Evolutionary conservation across 2,797 vertebrate genomes (phyloP).

Genomic region (Chiloscyllium punctatum): DNA sequence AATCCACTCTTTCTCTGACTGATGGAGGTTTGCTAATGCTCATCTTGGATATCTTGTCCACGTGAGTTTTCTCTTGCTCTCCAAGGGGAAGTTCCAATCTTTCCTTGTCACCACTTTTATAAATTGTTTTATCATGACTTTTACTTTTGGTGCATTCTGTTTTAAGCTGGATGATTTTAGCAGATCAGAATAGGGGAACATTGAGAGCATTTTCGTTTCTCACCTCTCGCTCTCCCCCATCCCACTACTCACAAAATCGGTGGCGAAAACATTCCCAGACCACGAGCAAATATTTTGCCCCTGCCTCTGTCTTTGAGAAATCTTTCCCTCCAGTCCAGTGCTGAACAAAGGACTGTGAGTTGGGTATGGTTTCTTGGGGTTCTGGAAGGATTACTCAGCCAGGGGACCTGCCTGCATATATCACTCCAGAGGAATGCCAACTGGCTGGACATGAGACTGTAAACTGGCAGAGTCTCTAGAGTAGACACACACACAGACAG

Average conservation of each 20-base stretch:
- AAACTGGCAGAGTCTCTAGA: not conserved
- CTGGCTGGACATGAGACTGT: not conserved
- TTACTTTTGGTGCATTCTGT: too few species aligned
- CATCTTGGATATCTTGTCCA: not conserved
- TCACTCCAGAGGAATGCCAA: not conserved
- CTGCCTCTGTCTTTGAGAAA: not conserved
- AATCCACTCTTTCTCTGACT: not conserved
- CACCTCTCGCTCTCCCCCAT: too few species aligned
- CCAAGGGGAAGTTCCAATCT: not conserved
- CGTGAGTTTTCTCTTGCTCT: not conserved
- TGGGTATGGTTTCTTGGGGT: not conserved
- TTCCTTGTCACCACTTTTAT: not conserved
- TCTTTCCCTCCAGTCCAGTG: not conserved
- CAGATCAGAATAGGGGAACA: too few species aligned
- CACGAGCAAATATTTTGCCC: too few species aligned
- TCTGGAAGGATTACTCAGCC: not conserved
- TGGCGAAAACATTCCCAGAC: too few species aligned
- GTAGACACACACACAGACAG: too few species aligned
- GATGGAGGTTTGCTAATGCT: too few species aligned
- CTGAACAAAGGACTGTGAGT: not conserved
- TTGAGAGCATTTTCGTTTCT: not conserved
- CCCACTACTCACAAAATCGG: not conserved
- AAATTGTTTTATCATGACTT: too few species aligned
- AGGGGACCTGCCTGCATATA: not conserved
- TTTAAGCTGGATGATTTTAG: too few species aligned